A percentile compares a stretch with the other conserved stretches of the same genome.
phyloP scores from a whole-genome alignment of 2,797 vertebrate species.

The Parotocinclus haroldoi region DNA sequence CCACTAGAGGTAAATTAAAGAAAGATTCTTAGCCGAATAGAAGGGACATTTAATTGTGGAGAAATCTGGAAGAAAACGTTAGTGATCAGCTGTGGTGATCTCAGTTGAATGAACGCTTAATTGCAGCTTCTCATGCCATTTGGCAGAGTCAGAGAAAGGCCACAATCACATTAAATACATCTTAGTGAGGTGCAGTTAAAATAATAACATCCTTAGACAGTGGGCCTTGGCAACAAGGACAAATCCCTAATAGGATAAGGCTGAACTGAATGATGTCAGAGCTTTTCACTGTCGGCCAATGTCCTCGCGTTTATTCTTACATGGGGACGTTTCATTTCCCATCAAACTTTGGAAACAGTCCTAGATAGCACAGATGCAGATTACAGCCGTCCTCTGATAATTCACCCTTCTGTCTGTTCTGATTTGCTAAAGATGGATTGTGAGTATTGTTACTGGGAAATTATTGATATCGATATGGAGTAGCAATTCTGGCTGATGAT shows the following conservation, averaged over 20 bases:
- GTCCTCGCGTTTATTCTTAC: constrained; percentile 2
- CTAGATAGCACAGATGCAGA: constrained; percentile 13
- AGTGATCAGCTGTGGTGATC: not conserved
- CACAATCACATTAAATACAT: constrained; percentile 41
- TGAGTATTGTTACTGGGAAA: too few relatives aligned
- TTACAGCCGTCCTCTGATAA: not conserved
- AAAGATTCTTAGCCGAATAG: not conserved
- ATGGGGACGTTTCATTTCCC: not conserved
- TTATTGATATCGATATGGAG: too few relatives aligned
- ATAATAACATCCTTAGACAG: constrained; percentile 37
- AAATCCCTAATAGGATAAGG: constrained; percentile 21
- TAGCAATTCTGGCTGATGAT: too few relatives aligned
- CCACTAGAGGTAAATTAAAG: not conserved
- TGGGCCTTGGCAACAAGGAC: constrained; percentile 10
- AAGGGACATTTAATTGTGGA: not conserved
- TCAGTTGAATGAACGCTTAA: not conserved
- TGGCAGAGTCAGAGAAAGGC: not conserved
- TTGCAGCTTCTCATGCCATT: not conserved
- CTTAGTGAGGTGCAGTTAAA: constrained; percentile 35
- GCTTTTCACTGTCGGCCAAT: not conserved
- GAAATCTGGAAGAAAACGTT: not conserved
- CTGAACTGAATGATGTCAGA: constrained; percentile 15
- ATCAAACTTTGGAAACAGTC: not conserved
- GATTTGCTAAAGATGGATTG: constrained; percentile 1
- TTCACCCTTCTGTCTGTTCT: not conserved